Evolutionary conservation across 2,888 invertebrate species (phyloP).

Genomic region (Pasiphila rectangulata): DNA sequence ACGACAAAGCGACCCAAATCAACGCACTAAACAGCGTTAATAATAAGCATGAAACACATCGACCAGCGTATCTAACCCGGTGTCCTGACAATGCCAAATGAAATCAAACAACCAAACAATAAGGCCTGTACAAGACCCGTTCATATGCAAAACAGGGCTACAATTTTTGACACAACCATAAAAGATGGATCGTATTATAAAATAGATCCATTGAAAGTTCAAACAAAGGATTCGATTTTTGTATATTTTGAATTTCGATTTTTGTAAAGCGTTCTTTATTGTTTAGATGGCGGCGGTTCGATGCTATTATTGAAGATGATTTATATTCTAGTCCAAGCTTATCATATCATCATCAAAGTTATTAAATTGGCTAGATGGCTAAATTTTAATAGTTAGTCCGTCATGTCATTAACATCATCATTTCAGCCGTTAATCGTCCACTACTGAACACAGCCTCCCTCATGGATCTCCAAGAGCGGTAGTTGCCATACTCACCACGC

Average conservation of each 20-base stretch:
- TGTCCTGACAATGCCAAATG: conserved; percentile 22
- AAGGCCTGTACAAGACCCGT: conserved; percentile 53
- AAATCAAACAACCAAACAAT: conserved; percentile 39
- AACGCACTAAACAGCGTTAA: conserved; percentile 17
- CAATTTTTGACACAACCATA: conserved; percentile 68
- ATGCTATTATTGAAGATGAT: background rate
- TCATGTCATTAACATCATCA: too few species aligned
- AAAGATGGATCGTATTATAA: conserved; percentile 68
- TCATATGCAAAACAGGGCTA: conserved; percentile 74
- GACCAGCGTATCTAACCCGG: conserved; percentile 30
- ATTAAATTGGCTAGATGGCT: too few species aligned
- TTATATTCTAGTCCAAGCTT: too few species aligned
- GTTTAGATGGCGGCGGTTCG: conserved; percentile 8
- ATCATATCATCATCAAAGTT: too few species aligned
- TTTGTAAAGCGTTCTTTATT: conserved; percentile 24
- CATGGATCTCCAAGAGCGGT: too few species aligned
- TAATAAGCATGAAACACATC: conserved; percentile 24
- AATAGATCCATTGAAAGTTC: conserved; percentile 37
- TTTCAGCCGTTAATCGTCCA: too few species aligned
- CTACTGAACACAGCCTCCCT: too few species aligned
- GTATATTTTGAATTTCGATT: conserved; percentile 34
- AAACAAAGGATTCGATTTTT: conserved; percentile 30
- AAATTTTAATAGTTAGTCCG: too few species aligned
- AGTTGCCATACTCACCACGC: too few species aligned
- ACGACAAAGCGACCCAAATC: conserved; percentile 7